Conservation (phyloP, 1,140 invertebrate species). For the Paralvinella palmiformis region DNA sequence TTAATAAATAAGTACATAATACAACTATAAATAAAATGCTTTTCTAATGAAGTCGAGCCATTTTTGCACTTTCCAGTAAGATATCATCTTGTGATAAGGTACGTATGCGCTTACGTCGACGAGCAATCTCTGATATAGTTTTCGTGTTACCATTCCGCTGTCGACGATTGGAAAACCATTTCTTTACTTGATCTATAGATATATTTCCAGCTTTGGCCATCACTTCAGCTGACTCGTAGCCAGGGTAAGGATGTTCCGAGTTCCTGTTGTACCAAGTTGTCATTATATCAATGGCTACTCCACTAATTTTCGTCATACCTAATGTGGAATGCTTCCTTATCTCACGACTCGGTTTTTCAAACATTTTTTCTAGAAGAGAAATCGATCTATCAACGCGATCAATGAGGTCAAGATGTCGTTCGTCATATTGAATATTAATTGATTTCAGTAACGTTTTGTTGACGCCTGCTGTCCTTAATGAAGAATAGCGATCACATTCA, state of each 20-base stretch:
- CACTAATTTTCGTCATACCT: background rate
- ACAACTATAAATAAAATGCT: too few species aligned
- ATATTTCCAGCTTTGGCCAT: background rate
- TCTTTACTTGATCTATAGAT: conserved; percentile 8
- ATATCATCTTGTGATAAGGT: too few species aligned
- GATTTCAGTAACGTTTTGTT: background rate
- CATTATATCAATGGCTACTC: background rate
- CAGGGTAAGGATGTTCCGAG: background rate
- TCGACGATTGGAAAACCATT: conserved; percentile 9
- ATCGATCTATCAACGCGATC: background rate
- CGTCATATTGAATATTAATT: background rate
- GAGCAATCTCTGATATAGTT: conserved; percentile 5
- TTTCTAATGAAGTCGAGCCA: too few species aligned
- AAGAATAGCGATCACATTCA: background rate
- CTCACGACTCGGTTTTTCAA: background rate
- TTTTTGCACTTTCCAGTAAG: too few species aligned
- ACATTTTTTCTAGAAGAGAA: background rate
- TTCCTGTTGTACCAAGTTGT: conserved; percentile 4
- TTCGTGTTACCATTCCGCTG: conserved; percentile 1
- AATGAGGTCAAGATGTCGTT: background rate
- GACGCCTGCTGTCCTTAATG: background rate
- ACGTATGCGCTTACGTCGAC: too few species aligned
- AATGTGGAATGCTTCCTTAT: background rate
- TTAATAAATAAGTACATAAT: too few species aligned
- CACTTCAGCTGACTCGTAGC: background rate